Conservation (phyloP, 1,140 invertebrate genomes). For the Eurosta solidaginis region DNA sequence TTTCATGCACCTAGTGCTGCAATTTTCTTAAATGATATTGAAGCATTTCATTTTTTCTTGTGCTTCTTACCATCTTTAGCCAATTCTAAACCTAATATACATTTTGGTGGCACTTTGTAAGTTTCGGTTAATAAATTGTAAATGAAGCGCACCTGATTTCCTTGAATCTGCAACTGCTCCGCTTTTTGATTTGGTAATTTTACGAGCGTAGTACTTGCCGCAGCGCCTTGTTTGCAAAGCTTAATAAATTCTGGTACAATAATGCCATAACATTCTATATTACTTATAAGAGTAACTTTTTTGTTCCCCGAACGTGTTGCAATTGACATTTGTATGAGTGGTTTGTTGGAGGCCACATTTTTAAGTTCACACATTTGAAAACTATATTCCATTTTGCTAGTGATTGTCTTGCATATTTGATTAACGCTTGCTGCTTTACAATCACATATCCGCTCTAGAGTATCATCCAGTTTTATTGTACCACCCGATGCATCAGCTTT, state of each 20-base stretch:
- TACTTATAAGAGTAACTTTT: constrained; percentile 88
- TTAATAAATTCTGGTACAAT: constrained; percentile 78
- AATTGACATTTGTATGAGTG: constrained; percentile 79
- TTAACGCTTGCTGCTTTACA: constrained; percentile 67
- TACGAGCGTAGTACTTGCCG: constrained; percentile 83
- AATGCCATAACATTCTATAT: constrained; percentile 84
- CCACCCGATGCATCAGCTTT: constrained; percentile 59
- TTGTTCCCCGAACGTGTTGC: constrained; percentile 83
- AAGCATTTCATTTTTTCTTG: constrained; percentile 45
- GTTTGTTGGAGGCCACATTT: constrained; percentile 74
- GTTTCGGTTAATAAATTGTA: constrained; percentile 73
- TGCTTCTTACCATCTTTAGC: constrained; percentile 68
- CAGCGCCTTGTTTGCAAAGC: constrained; percentile 80
- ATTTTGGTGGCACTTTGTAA: constrained; percentile 70
- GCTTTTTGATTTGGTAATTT: constrained; percentile 73
- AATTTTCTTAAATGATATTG: background rate
- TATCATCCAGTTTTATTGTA: constrained; percentile 57
- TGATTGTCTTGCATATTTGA: constrained; percentile 71
- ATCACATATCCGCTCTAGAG: constrained; percentile 56
- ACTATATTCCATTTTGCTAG: constrained; percentile 75
- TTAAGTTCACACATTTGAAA: constrained; percentile 67
- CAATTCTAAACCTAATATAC: constrained; percentile 69
- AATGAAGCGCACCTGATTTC: constrained; percentile 84
- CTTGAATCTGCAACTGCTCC: constrained; percentile 85
- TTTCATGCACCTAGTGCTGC: background rate